phyloP scores from a whole-genome alignment of 2,888 invertebrate species.

The Drosophila kambysellisi region DNA sequence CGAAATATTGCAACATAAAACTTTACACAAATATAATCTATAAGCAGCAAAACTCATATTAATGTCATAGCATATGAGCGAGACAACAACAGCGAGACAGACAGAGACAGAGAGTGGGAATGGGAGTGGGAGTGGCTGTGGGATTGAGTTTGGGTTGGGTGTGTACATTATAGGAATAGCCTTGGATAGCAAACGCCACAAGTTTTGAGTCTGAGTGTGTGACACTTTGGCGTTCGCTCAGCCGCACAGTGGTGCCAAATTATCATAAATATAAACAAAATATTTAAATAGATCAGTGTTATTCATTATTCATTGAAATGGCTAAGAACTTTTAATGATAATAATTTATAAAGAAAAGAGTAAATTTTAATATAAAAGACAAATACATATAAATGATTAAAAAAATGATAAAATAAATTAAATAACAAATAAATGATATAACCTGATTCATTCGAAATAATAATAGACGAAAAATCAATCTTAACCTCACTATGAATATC shows the following conservation, averaged over 20 bases:
- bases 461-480: neutral
- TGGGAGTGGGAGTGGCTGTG: neutral
- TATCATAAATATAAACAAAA: neutral
- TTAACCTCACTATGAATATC: neutral
- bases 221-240: slow-evolving; percentile 53
- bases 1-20: slow-evolving; percentile 82
- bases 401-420: neutral
- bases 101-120: slow-evolving; percentile 4
- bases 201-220: slow-evolving; percentile 45
- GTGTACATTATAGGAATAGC: slow-evolving; percentile 46
- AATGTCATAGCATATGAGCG: slow-evolving; percentile 67
- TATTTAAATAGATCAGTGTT: neutral
- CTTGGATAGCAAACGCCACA: slow-evolving; percentile 55
- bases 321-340: neutral
- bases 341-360: neutral
- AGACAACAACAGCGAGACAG: slow-evolving; percentile 22
- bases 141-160: slow-evolving; percentile 4
- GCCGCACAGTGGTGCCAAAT: slow-evolving; percentile 53
- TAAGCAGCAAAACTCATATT: slow-evolving; percentile 81
- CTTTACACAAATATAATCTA: slow-evolving; percentile 82
- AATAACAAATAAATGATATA: neutral
- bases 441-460: neutral
- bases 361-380: fast-evolving
- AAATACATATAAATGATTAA: neutral
- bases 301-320: neutral